Evolutionary conservation across 2,888 invertebrate species (phyloP).

Genomic region (Tortricodes alternella): DNA sequence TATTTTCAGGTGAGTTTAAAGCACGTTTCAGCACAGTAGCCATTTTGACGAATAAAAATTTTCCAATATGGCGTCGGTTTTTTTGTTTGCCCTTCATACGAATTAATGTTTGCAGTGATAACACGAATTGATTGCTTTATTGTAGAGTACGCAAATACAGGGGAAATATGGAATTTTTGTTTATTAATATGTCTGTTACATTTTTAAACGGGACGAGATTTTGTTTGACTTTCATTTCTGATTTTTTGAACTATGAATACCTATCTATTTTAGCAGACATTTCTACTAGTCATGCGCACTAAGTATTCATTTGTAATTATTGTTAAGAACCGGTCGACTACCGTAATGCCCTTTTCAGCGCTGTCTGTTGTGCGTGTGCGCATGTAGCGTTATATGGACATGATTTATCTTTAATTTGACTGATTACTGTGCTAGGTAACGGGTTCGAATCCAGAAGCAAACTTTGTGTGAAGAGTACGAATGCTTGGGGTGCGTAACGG

Average conservation of each 20-base stretch:
- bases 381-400: background rate
- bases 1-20: too few relatives aligned
- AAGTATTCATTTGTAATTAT: background rate
- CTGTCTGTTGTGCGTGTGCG: background rate
- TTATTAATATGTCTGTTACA: constrained; percentile 6
- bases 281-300: background rate
- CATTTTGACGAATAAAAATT: constrained; percentile 1
- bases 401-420: too few relatives aligned
- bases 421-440: too few relatives aligned
- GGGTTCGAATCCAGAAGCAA: too few relatives aligned
- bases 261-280: too few relatives aligned
- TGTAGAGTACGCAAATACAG: background rate
- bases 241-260: background rate
- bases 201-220: constrained; percentile 5
- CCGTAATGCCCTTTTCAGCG: constrained; percentile 7
- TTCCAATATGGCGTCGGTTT: constrained; percentile 6
- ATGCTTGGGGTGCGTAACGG: too few relatives aligned
- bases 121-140: constrained; percentile 13
- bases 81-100: background rate
- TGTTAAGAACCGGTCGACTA: constrained; percentile 10
- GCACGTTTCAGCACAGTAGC: too few relatives aligned
- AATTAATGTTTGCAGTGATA: constrained; percentile 11
- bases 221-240: background rate
- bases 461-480: too few relatives aligned
- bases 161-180: constrained; percentile 5